Conservation (phyloP, 2,113 vertebrate genomes). For the Rutilus rutilus region DNA sequence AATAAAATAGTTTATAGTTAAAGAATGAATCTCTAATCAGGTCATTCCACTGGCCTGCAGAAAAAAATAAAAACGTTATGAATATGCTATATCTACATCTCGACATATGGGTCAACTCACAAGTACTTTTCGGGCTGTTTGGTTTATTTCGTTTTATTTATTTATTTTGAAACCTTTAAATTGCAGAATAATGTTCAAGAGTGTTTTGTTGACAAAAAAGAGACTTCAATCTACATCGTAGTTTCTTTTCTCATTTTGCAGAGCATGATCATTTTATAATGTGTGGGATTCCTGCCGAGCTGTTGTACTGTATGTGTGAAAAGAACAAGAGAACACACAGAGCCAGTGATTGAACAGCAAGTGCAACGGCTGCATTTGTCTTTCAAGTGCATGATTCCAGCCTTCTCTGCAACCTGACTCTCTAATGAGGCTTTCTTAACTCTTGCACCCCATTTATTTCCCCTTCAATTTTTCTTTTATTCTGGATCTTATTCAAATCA, state of each 20-base stretch:
- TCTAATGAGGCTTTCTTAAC: slow-evolving; percentile 57
- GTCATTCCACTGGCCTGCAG: not conserved
- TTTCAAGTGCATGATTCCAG: slow-evolving; percentile 62
- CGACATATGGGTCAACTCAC: not conserved
- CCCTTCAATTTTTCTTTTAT: slow-evolving; percentile 33
- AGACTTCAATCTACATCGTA: not conserved
- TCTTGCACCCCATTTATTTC: not conserved
- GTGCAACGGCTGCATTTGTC: slow-evolving; percentile 50
- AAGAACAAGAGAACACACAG: slow-evolving; percentile 25
- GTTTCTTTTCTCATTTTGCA: slow-evolving; percentile 21
- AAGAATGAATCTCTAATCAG: not conserved
- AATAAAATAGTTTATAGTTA: not conserved
- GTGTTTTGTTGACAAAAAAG: not conserved
- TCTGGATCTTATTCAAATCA: slow-evolving; percentile 21
- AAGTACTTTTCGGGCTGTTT: not conserved
- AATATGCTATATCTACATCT: not conserved
- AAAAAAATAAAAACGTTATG: not conserved
- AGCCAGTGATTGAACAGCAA: slow-evolving; percentile 38
- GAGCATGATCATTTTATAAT: slow-evolving; percentile 8
- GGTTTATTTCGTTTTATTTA: not conserved
- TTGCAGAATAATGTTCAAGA: not conserved
- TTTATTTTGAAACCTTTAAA: not conserved
- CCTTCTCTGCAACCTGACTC: slow-evolving; percentile 46
- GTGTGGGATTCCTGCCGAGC: not conserved
- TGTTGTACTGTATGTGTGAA: slow-evolving; percentile 1